These are phyloP conservation scores for Phataginus tetradactyla DNA, from an alignment of 2,797 vertebrate genomes.

Conservation along the genomic window DNA sequence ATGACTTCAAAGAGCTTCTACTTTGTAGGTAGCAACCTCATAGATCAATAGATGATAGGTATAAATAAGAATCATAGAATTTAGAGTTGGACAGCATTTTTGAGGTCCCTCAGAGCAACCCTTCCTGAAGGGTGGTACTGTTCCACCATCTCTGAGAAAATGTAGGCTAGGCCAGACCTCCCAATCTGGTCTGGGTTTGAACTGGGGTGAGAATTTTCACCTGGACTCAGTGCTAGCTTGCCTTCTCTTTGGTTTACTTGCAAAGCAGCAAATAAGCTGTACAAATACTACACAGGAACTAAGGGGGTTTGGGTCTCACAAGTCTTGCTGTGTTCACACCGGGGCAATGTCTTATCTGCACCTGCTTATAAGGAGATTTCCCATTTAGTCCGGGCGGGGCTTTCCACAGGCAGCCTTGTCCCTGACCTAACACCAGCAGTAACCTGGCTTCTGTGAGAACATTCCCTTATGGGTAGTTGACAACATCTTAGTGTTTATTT, in stretches of 20 bases:
- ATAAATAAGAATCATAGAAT: neutral
- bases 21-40: neutral
- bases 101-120: neutral
- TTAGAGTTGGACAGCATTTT: neutral
- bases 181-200: neutral
- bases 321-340: neutral
- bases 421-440: neutral
- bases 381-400: neutral
- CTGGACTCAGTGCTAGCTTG: neutral
- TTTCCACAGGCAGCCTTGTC: neutral
- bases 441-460: neutral
- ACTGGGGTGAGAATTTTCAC: neutral
- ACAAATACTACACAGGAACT: neutral
- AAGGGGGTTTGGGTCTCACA: neutral
- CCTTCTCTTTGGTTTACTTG: neutral
- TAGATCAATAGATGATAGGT: neutral
- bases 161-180: rapidly evolving
- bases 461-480: neutral
- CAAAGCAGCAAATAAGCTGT: neutral
- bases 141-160: neutral
- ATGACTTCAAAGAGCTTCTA: neutral
- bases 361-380: neutral
- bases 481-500: neutral
- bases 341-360: neutral
- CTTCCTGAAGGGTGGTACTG: neutral